These are phyloP conservation scores for Rhagonycha lutea DNA, from an alignment of 2,888 invertebrate species.

Conservation along the genomic window DNA sequence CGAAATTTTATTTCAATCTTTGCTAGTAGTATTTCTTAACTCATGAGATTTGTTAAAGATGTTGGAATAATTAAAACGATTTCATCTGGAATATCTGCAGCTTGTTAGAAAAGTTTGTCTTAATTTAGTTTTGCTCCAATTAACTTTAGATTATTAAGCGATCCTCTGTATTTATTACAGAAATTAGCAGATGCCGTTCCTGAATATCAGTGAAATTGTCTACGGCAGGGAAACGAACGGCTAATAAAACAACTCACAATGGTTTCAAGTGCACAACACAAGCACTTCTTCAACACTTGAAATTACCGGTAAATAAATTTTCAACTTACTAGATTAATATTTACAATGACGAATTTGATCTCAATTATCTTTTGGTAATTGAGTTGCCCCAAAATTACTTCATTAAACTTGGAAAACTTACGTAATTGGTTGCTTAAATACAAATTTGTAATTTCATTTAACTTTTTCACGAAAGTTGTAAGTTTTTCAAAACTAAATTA, in stretches of 20 bases:
- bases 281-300: not conserved
- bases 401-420: slow-evolving; percentile 1
- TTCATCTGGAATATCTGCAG: slow-evolving; percentile 38
- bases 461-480: not conserved
- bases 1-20: slow-evolving; percentile 33
- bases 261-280: slow-evolving; percentile 9
- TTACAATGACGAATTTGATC: not conserved
- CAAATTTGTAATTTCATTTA: not conserved
- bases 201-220: slow-evolving; percentile 25
- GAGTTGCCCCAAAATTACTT: not conserved
- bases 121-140: slow-evolving; percentile 41
- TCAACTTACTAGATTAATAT: not conserved
- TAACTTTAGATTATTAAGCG: slow-evolving; percentile 41
- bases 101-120: slow-evolving; percentile 37
- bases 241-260: slow-evolving; percentile 27
- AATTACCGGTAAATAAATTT: slow-evolving; percentile 4
- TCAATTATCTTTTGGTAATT: not conserved
- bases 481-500: not conserved
- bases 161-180: slow-evolving; percentile 33
- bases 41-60: slow-evolving; percentile 31
- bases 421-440: not conserved
- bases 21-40: slow-evolving; percentile 24
- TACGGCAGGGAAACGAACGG: slow-evolving; percentile 16
- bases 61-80: slow-evolving; percentile 44
- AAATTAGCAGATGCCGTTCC: slow-evolving; percentile 30